Evolutionary conservation across 1,140 invertebrate species (phyloP), one percentile per base, ranked within the genome.

Genomic region (Heliothis subflexa): DNA sequence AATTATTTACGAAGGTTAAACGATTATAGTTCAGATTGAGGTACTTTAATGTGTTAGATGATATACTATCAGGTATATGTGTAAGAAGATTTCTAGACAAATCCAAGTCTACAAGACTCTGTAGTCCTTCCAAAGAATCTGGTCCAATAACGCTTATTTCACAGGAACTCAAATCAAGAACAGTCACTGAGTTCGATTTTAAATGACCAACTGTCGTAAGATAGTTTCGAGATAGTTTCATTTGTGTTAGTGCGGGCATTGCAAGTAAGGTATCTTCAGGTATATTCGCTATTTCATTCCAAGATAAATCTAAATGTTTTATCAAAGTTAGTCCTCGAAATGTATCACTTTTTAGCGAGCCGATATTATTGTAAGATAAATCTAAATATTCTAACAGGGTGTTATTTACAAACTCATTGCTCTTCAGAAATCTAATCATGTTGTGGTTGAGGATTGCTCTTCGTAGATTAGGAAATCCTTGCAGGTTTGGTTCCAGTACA

Each of bases 201-300:
- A 96, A 85, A 84, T 93, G 95, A n/a, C 95, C 95, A 28, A 96
- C 87, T 83, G 89, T 95, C 1, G 95, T 95, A 1, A 97, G 83
- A 83, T 96, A 96, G 86, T 97, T 97, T 81, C 96, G 95, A 84
- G 95, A 96, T 47, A 97, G 83, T 84, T 96, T 95, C 0, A 97
- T 86, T 78, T 92, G 95, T 2, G 90, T 95, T 14, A 97, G 81
- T 13, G 93, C 94, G 16, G 95, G 94, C 88, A 96, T 96, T 80
- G 95, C 92, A 13, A 88, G 82, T 49, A 97, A 93, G 33, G 94
- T 91, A 33, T 96, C 95, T 78, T 93, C 90, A 55, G 95, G 94
- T 75, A 97, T 81, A 1, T 85, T 80, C 1, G 92, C 93, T 70
- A 97, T 96, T 80, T 95, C 95, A 85, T 97, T 97, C 88, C 95